These are phyloP conservation scores for Sisor rabdophorus DNA, from an alignment of 2,113 vertebrate species.

Conservation along the genomic window DNA sequence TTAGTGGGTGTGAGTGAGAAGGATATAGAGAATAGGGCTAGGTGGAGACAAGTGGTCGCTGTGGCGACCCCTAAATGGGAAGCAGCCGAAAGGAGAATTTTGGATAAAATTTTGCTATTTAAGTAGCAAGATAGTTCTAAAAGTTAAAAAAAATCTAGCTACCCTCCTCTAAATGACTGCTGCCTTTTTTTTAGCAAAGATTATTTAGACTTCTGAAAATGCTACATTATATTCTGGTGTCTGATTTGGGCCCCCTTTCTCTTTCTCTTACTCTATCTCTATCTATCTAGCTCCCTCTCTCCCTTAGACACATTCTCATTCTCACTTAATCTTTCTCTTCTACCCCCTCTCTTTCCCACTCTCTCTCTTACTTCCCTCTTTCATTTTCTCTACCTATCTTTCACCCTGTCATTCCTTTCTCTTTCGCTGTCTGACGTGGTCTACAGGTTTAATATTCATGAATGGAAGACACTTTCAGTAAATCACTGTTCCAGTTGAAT, in stretches of 20 bases:
- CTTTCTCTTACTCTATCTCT: background rate
- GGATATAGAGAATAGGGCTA: too few relatives aligned
- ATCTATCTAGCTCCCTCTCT: conserved; percentile 3
- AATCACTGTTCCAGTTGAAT: conserved; percentile 31
- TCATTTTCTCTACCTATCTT: background rate
- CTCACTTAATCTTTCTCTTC: too few relatives aligned
- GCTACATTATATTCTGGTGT: conserved; percentile 20
- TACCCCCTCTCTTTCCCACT: too few relatives aligned
- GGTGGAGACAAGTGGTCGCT: too few relatives aligned
- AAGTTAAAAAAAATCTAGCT: background rate
- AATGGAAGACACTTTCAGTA: conserved; percentile 32
- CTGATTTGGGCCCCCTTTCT: background rate
- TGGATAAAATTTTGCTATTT: too few relatives aligned
- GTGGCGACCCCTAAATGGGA: too few relatives aligned
- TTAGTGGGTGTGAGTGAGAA: too few relatives aligned
- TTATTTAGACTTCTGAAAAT: conserved; percentile 11
- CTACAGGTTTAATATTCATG: conserved; percentile 38
- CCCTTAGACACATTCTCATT: too few relatives aligned
- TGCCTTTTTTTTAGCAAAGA: conserved; percentile 27
- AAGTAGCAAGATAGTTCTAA: background rate
- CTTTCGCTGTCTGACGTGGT: conserved; percentile 16
- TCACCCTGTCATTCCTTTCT: background rate
- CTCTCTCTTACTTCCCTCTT: conserved; percentile 7
- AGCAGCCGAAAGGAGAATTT: too few relatives aligned
- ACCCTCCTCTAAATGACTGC: conserved; percentile 21